phyloP scores from a whole-genome alignment of 2,888 invertebrate genomes.

The Cactoblastis cactorum region DNA sequence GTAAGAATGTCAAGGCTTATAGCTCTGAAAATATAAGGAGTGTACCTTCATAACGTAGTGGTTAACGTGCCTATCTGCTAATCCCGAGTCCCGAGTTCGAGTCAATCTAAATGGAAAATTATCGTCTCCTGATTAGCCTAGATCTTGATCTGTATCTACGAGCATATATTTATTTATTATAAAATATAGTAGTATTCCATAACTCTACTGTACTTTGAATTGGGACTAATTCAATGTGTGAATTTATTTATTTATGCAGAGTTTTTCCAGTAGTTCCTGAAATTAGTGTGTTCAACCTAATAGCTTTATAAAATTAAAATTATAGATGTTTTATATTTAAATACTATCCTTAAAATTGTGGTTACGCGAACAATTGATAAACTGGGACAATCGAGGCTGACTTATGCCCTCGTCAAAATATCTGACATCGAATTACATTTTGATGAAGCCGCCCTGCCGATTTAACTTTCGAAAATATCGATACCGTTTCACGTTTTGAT shows the following conservation, averaged over 20 bases:
- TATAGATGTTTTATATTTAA: neutral
- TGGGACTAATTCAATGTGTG: too few relatives aligned
- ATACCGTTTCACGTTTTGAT: neutral
- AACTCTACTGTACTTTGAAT: too few relatives aligned
- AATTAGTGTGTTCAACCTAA: neutral
- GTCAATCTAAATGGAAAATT: too few relatives aligned
- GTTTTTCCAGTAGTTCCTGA: too few relatives aligned
- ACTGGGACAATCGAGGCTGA: neutral
- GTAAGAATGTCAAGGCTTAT: constrained; percentile 44
- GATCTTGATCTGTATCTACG: too few relatives aligned
- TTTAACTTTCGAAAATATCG: neutral
- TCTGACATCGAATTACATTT: constrained; percentile 11
- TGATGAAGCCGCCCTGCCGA: constrained; percentile 17
- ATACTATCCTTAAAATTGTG: constrained; percentile 18
- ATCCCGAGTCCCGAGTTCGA: too few relatives aligned
- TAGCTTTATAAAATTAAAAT: neutral
- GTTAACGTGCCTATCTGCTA: neutral
- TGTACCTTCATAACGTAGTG: constrained; percentile 19
- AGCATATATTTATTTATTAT: too few relatives aligned
- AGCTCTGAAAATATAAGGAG: constrained; percentile 30
- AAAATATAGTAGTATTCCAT: too few relatives aligned
- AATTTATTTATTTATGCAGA: too few relatives aligned
- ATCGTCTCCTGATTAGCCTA: too few relatives aligned
- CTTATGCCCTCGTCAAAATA: neutral
- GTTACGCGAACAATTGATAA: neutral